Base-by-base conservation (phyloP, 2,888 invertebrate genomes). In the Eugnorisma glareosa region DNA sequence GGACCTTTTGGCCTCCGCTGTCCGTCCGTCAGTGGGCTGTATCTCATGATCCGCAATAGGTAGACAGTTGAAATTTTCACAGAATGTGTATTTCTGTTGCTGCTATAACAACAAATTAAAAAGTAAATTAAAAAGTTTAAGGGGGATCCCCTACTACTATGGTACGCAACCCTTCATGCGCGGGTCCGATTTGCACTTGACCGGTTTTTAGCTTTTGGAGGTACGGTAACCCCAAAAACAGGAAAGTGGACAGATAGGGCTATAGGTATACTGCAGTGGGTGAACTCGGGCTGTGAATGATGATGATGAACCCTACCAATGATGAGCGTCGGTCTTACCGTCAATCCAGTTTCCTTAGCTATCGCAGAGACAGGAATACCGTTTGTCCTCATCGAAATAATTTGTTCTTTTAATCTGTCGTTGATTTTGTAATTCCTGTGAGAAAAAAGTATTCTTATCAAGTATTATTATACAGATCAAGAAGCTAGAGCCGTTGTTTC, bases 291-390 rank as follows among this genome's bases (percentile, higher is more conserved):
- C 28, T 28, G 57, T 57, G 28, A 2, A 7, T 7, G 15, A 28
- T 15, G 54, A 13, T 31, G 28, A 31, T 28, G 28, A 57, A 57
- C 13, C 54, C 4, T 15, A 18, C 18, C 24, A 61, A 61, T 61
- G 35, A 61, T 35, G 21, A 5, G 11, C 18, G 18, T 31, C 7
- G 28, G 10, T 40, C 77, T 77, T 35, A 77, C 77, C 71, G 80
- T 35, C 35, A 80, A 7, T 35, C 77, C 80, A 28, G 77, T 77
- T 61, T 80, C 51, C 28, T 70, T 51, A 13, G 80, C 18, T 43
- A 77, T 77, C 0, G 40, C 61, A 4, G 80, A 3, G 0, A 71
- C 80, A 0, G 71, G 15, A 1, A 40, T 2, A 18, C 77, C 77
- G 5, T 35, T 35, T 21, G 35, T 21, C 51, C 80, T 77, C 35